Evolutionary conservation across 2,797 vertebrate species (phyloP).

Genomic region (Gastrophryne carolinensis): DNA sequence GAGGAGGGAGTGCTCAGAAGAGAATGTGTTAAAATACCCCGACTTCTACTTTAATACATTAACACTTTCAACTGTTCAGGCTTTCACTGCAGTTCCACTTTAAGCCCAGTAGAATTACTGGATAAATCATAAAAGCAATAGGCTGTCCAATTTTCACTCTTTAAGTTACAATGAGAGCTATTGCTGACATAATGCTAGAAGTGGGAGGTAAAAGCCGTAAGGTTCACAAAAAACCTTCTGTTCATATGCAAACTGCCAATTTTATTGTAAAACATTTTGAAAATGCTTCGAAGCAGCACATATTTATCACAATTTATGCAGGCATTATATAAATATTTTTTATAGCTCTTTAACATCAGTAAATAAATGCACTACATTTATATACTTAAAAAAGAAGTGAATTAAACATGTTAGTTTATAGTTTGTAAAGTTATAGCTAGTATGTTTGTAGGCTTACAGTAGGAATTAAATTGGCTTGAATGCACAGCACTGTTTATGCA

Average conservation of each 20-base stretch:
- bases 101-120: background rate
- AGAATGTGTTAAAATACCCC: no score
- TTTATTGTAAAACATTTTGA: slow-evolving; percentile 51
- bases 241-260: slow-evolving; percentile 52
- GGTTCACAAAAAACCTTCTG: slow-evolving; percentile 51
- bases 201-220: slow-evolving; percentile 49
- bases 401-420: no score
- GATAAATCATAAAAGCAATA: slow-evolving; percentile 6
- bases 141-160: slow-evolving; percentile 13
- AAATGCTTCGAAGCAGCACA: slow-evolving; percentile 36
- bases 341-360: slow-evolving; percentile 12
- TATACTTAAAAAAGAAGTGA: no score
- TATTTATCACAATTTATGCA: slow-evolving; percentile 3
- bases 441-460: no score
- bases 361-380: no score
- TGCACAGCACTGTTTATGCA: no score
- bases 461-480: no score
- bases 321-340: slow-evolving; percentile 9
- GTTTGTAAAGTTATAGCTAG: no score
- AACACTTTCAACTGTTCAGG: no score
- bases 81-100: no score
- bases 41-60: no score
- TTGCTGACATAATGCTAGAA: slow-evolving; percentile 42
- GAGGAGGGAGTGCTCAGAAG: no score
- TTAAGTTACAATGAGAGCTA: slow-evolving; percentile 18